A percentile compares a stretch with the other conserved stretches of the same genome.
Conservation (phyloP, 2,797 vertebrate species). For the Columba guinea region DNA sequence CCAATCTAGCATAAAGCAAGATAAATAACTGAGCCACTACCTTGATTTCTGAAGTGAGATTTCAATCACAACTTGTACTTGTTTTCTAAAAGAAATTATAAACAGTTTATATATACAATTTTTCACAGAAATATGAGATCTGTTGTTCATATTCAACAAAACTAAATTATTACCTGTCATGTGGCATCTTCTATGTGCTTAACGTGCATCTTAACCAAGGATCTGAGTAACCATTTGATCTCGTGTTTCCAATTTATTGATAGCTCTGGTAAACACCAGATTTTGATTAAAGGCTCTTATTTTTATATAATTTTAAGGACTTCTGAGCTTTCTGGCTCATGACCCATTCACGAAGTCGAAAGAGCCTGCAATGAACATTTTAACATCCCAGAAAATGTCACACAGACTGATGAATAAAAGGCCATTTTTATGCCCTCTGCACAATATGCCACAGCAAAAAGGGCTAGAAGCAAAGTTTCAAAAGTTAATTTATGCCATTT, state of each 20-base stretch:
- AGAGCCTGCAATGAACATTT: background rate
- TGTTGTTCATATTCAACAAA: background rate
- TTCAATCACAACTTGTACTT: background rate
- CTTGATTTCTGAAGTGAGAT: background rate
- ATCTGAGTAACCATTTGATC: background rate
- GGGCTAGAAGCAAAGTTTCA: conserved; percentile 14
- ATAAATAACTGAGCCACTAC: background rate
- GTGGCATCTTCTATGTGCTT: background rate
- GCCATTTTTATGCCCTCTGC: conserved; percentile 15
- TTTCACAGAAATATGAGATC: background rate
- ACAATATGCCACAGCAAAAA: background rate
- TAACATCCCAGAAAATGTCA: conserved; percentile 5
- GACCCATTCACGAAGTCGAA: conserved; percentile 19
- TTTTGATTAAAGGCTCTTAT: background rate
- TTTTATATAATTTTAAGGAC: background rate
- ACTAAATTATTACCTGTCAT: background rate
- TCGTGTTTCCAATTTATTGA: background rate
- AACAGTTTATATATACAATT: background rate
- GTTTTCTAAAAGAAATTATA: background rate
- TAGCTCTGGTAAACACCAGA: background rate
- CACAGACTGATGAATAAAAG: background rate
- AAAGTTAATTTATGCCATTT: conserved; percentile 48
- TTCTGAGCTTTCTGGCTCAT: background rate
- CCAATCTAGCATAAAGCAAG: background rate
- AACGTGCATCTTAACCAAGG: background rate